Evolutionary conservation across 1,140 invertebrate genomes (phyloP).

Genomic region (Drosophila sp.): DNA sequence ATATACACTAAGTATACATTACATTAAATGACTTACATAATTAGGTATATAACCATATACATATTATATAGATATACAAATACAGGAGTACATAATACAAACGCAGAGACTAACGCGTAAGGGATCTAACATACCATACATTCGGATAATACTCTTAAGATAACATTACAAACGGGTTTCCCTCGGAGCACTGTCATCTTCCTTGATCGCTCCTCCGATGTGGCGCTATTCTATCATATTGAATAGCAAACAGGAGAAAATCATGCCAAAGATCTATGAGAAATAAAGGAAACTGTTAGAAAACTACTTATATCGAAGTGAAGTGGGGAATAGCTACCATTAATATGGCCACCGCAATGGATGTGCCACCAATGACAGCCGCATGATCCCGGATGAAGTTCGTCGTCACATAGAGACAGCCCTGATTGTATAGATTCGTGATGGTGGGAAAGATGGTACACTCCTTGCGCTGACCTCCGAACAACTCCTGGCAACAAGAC

Average conservation of each 20-base stretch:
- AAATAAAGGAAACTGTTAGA: conserved; percentile 27
- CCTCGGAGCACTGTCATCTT: conserved; percentile 23
- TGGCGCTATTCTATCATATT: conserved; percentile 88
- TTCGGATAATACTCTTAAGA: conserved; percentile 70
- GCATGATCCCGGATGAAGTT: conserved; percentile 91
- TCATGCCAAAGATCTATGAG: conserved; percentile 87
- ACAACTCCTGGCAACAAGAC: conserved; percentile 91
- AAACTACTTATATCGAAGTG: not conserved
- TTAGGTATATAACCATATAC: conserved; percentile 21
- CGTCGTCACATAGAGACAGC: conserved; percentile 89
- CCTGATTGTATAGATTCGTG: conserved; percentile 89
- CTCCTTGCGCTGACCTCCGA: conserved; percentile 88
- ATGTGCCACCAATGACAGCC: conserved; percentile 91
- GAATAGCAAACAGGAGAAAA: conserved; percentile 90
- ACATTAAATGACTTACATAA: conserved; percentile 34
- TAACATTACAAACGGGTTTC: conserved; percentile 56
- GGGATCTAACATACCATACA: conserved; percentile 44
- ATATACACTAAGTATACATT: conserved; percentile 17
- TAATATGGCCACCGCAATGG: conserved; percentile 91
- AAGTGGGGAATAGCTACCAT: conserved; percentile 85
- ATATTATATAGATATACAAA: conserved; percentile 5
- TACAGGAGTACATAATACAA: conserved; percentile 51
- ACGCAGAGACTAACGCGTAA: conserved; percentile 25
- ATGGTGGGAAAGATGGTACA: conserved; percentile 87
- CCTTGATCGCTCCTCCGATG: conserved; percentile 16